phyloP scores from a whole-genome alignment of 1,140 invertebrate species.

The Zaprionus ghesquierei region DNA sequence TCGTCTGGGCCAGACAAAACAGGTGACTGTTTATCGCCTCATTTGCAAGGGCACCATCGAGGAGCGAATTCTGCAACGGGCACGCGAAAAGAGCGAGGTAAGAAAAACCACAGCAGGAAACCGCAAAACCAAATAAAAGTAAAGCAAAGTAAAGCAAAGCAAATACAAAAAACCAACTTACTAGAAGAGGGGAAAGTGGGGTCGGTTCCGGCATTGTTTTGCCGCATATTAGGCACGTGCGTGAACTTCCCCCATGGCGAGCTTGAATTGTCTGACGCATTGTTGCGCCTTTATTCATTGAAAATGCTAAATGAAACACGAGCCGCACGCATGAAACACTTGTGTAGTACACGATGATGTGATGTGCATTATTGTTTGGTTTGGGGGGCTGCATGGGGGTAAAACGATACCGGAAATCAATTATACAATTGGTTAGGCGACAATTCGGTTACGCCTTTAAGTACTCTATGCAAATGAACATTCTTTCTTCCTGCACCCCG shows the following conservation, averaged over 20 bases:
- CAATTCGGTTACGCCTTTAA: conserved; percentile 70
- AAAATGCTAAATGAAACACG: conserved; percentile 67
- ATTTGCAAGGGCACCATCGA: conserved; percentile 97
- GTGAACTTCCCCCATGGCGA: conserved; percentile 39
- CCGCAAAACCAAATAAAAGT: conserved; percentile 52
- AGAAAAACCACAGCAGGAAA: conserved; percentile 65
- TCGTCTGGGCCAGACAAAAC: conserved; percentile 93
- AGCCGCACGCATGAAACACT: conserved; percentile 53
- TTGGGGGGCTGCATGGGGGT: conserved; percentile 29
- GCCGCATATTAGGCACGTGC: conserved; percentile 80
- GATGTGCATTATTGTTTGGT: conserved; percentile 11
- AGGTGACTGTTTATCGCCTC: conserved; percentile 95
- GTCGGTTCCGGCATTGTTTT: conserved; percentile 54
- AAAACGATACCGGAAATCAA: conserved; percentile 79
- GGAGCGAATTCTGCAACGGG: conserved; percentile 94
- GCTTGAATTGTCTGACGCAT: conserved; percentile 40
- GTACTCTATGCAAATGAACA: conserved; percentile 28
- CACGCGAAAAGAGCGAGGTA: conserved; percentile 95
- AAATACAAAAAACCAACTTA: not conserved
- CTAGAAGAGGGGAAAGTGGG: not conserved
- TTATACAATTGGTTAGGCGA: conserved; percentile 80
- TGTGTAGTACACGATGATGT: conserved; percentile 42
- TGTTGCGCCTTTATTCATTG: conserved; percentile 60
- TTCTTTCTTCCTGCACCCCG: not conserved
- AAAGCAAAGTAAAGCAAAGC: conserved; percentile 9